Base-by-base conservation (phyloP, 2,888 invertebrate genomes). In the Dasypogon diadema region DNA sequence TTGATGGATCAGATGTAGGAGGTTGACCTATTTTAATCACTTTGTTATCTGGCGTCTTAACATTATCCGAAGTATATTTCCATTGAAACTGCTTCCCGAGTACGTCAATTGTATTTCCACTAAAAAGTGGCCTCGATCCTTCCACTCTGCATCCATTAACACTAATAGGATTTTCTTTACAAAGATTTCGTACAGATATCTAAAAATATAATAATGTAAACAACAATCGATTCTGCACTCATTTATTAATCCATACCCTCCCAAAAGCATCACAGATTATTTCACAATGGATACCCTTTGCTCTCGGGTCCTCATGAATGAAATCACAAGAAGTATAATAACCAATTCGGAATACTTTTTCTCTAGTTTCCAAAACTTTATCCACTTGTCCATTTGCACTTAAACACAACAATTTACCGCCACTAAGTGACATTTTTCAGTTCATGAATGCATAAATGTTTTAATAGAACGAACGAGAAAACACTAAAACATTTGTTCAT, bases 181-280 rank as follows among this genome's bases (percentile, higher is more conserved):
- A 83, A 22, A 81, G 77, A 79, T 85, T 85, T 56, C 81, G 80
- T 46, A 85, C 83, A 8, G 81, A 82, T 6, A 85, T 83, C 85
- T 85, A 78, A 4, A 75, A 54, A 55, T 60, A 58, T 18, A 0
- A 68, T 24, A 42, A 12, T 48, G 16, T n/a, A 48, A 56, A 63
- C 3, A 46, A 6, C 14, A n/a, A n/a, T n/a, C 16, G n/a, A 48
- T 4, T 14, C n/a, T 14, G 1, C 3, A 34, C 12, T 21, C 18
- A 18, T 10, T 60, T n/a, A n/a, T n/a, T n/a, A n/a, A n/a, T n/a
- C 83, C 83, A 3, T 80, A 85, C 85, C 81, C 84, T 82, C 74
- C 85, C 85, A 78, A 83, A 85, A 12, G 84, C 82, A 78, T 85
- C 85, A 74, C 83, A 83, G 75, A 81, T 79, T 75, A 85, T 85